phyloP scores from a whole-genome alignment of 2,797 vertebrate species.

The Cephalopachus bancanus region DNA sequence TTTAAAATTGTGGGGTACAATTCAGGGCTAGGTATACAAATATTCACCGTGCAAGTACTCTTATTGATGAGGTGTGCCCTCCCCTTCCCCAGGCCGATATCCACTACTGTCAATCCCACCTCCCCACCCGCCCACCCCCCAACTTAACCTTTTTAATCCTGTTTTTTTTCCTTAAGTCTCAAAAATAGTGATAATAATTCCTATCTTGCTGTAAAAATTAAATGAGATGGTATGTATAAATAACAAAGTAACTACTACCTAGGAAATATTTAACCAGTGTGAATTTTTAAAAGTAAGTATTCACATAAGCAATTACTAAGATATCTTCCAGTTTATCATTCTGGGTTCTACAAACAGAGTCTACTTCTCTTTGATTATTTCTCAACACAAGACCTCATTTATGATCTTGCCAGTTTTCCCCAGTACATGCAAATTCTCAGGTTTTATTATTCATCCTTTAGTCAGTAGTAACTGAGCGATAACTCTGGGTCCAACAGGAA shows the following conservation, averaged over 20 bases:
- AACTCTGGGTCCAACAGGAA: not conserved
- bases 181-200: not conserved
- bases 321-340: not conserved
- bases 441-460: not conserved
- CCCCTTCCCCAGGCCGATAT: no score
- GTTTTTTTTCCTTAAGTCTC: not conserved
- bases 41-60: no score
- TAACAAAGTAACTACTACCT: not conserved
- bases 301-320: not conserved
- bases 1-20: no score
- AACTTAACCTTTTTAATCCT: not conserved
- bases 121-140: no score
- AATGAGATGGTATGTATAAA: not conserved
- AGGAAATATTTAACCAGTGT: not conserved
- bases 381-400: not conserved
- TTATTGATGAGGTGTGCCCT: no score
- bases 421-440: not conserved
- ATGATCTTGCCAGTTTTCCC: not conserved
- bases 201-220: not conserved
- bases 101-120: no score
- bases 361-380: not conserved
- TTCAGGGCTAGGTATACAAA: no score
- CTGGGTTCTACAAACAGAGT: not conserved
- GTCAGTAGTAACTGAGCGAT: not conserved
- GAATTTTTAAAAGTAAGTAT: not conserved